Base-by-base conservation (phyloP, 1,140 invertebrate genomes). In the Drosophila melanica region DNA sequence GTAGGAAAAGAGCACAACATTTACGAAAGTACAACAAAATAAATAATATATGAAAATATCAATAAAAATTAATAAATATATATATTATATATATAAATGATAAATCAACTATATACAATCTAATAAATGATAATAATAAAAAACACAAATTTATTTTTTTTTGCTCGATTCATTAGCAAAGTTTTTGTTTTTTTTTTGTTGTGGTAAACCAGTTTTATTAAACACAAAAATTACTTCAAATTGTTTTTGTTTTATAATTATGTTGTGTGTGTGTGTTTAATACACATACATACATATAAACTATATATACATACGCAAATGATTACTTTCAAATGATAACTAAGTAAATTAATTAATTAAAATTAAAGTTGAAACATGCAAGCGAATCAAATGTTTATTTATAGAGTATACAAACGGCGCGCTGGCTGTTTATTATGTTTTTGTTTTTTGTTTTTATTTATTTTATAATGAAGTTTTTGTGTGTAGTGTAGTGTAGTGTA, bases 211-310 rank as follows among this genome's bases (percentile, higher is more conserved):
- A 75, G 72, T 87, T 86, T 79, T 87, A 87, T 89, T 87, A 89
- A 87, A 87, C 76, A 87, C 82, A 87, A 82, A 80, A 82, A 75
- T 89, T 87, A 84, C 84, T 89, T 82, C 75, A 87, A 58, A 79
- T 69, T 70, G 47, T 67, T 70, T 77, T 58, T 42, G 48, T 72
- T 72, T 73, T 77, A 74, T 76, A 68, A 67, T 63, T 69, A 86
- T 75, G 63, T 66, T 77, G 50, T 58, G 54, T 62, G 47, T 59
- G 23, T 77, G 54, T 80, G 64, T 50, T 23, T 50, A 27, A 27
- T 69, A 65, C 35, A 65, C 63, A 63, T 71, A 76, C 63, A 63
- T 71, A 76, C 77, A 86, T 62, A 81, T 57, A 80, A 80, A 81
- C 82, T 86, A 87, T 65, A 73, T 87, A 73, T 84, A 84, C 81